A percentile compares a stretch with the other conserved stretches of the same genome.
Conservation (phyloP, 2,888 invertebrate species). For the Kryphioiulus occultus region DNA sequence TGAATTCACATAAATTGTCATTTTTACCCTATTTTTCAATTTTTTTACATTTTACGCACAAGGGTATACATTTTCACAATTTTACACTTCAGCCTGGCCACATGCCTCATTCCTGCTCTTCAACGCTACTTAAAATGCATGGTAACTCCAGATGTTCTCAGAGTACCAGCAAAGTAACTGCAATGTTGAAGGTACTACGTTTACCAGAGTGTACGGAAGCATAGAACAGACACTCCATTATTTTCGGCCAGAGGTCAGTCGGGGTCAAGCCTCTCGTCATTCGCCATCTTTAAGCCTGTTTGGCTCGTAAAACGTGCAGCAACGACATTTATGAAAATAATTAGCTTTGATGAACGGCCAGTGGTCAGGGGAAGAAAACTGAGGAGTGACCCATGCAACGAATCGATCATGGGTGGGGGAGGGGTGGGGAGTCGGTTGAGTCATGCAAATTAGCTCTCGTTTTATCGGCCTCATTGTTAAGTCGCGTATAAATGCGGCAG, state of each 20-base stretch:
- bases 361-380: not conserved
- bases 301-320: not conserved
- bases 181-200: too few relatives aligned
- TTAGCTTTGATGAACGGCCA: not conserved
- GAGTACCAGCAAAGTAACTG: too few relatives aligned
- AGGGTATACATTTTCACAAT: too few relatives aligned
- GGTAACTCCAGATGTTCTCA: too few relatives aligned
- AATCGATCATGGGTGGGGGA: not conserved
- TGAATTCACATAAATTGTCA: too few relatives aligned
- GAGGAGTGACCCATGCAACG: not conserved
- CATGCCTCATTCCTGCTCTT: too few relatives aligned
- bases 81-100: too few relatives aligned
- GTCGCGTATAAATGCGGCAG: slow-evolving; percentile 38
- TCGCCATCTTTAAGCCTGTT: not conserved
- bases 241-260: not conserved
- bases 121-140: too few relatives aligned
- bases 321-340: slow-evolving; percentile 17
- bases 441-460: slow-evolving; percentile 40
- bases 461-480: slow-evolving; percentile 39
- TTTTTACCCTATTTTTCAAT: too few relatives aligned
- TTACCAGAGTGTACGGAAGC: not conserved
- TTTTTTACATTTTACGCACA: too few relatives aligned
- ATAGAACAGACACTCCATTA: not conserved
- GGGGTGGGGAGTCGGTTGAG: not conserved
- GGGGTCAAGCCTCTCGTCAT: not conserved